These are phyloP conservation scores for Eubucco bourcierii DNA, from an alignment of 2,113 vertebrate species.

Conservation along the genomic window DNA sequence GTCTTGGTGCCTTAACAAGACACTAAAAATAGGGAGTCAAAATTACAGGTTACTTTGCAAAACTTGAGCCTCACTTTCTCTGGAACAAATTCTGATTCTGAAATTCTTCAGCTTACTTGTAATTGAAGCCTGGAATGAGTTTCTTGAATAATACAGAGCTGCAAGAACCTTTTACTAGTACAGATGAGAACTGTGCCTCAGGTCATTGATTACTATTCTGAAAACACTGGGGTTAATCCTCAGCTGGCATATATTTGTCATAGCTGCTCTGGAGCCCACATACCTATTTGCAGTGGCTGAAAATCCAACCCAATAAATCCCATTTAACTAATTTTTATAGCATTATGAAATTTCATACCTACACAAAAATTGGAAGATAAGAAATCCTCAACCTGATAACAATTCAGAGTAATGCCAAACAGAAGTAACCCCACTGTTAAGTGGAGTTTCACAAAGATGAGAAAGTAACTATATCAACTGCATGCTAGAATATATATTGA, in stretches of 20 bases:
- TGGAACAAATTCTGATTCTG: not conserved
- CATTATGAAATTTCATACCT: not conserved
- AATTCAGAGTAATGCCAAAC: not conserved
- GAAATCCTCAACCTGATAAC: not conserved
- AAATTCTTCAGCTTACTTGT: not conserved
- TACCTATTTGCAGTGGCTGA: not conserved
- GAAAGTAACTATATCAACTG: not conserved
- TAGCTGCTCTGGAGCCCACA: not conserved
- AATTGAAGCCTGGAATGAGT: not conserved
- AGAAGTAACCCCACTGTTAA: not conserved
- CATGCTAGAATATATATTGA: not conserved
- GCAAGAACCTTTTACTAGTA: not conserved
- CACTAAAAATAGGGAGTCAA: slow-evolving; percentile 59
- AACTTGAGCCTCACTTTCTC: slow-evolving; percentile 41
- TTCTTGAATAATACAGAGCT: not conserved
- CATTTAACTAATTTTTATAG: not conserved
- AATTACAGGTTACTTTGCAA: slow-evolving; percentile 48
- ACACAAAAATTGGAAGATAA: not conserved
- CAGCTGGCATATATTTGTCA: not conserved
- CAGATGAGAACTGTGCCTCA: not conserved
- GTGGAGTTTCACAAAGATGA: not conserved
- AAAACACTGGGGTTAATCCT: not conserved
- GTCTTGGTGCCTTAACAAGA: not conserved
- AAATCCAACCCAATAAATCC: not conserved
- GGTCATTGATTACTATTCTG: not conserved